These are phyloP conservation scores for Saxidomus purpurata DNA, from an alignment of 1,140 invertebrate genomes.

Conservation along the genomic window DNA sequence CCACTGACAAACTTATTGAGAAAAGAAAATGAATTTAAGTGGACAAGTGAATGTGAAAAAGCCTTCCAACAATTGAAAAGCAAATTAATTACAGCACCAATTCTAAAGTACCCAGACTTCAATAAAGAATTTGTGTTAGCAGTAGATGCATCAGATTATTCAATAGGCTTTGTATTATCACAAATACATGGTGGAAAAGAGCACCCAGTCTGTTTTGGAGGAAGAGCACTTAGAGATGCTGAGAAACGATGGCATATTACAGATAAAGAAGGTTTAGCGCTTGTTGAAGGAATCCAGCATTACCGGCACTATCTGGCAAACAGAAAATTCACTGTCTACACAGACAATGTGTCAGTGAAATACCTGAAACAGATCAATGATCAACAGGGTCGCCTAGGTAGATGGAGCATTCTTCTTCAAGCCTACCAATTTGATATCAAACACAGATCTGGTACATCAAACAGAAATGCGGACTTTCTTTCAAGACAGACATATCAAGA, in stretches of 20 bases:
- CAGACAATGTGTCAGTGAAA: background rate
- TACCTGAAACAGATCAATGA: constrained; percentile 82
- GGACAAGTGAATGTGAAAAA: background rate
- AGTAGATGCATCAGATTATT: constrained; percentile 71
- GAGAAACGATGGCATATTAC: constrained; percentile 78
- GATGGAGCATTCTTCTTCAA: constrained; percentile 68
- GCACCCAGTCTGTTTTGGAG: constrained; percentile 48
- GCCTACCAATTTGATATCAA: constrained; percentile 59
- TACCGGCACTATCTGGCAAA: background rate
- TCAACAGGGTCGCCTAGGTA: constrained; percentile 82
- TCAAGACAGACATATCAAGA: constrained; percentile 1
- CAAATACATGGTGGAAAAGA: constrained; percentile 63
- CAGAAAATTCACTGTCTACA: constrained; percentile 20
- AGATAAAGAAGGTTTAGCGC: constrained; percentile 5
- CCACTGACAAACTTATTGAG: background rate
- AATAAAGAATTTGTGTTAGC: background rate
- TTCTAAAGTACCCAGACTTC: background rate
- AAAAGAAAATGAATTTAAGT: background rate
- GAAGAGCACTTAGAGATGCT: constrained; percentile 35
- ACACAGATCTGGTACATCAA: constrained; percentile 16
- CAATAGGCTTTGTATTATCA: constrained; percentile 75
- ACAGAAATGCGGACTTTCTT: constrained; percentile 14
- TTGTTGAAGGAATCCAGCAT: constrained; percentile 35
- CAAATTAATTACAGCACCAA: background rate
- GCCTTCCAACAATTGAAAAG: background rate